Conservation (phyloP, 2,113 vertebrate species). For the Ailuropoda melanoleuca region DNA sequence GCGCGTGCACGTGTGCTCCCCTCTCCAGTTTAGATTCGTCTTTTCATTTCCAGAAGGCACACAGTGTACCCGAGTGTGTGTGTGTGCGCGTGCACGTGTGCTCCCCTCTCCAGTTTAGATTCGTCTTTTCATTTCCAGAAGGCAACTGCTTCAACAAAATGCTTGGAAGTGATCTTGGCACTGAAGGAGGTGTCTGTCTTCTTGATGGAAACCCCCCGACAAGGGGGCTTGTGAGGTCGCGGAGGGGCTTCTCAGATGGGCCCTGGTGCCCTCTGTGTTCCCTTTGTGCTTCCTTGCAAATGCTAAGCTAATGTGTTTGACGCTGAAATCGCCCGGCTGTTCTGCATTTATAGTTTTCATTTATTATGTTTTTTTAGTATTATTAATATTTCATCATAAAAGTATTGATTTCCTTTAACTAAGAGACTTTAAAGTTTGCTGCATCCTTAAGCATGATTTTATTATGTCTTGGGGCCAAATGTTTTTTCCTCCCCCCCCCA, state of each 20-base stretch:
- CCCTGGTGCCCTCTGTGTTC: neutral
- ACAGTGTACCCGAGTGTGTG: too few relatives aligned
- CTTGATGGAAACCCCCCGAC: neutral
- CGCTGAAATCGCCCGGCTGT: constrained; percentile 26
- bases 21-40: neutral
- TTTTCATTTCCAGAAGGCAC: neutral
- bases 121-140: neutral
- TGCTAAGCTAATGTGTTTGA: neutral
- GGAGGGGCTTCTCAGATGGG: neutral
- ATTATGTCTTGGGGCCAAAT: constrained; percentile 77
- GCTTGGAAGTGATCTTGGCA: neutral
- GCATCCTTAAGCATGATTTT: constrained; percentile 78
- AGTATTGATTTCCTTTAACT: constrained; percentile 81
- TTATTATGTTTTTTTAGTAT: constrained; percentile 68
- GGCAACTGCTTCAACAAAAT: neutral
- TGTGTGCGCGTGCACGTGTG: rapidly evolving
- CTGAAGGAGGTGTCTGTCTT: neutral
- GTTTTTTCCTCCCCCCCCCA: constrained; percentile 7
- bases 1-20: neutral
- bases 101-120: neutral
- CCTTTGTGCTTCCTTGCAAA: neutral
- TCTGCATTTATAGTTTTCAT: constrained; percentile 67
- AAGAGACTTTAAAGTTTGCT: constrained; percentile 78
- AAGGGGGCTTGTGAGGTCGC: neutral
- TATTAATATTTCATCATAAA: constrained; percentile 81